Conservation (phyloP, 1,140 invertebrate species). For the Zaprionus kolodkinae region DNA sequence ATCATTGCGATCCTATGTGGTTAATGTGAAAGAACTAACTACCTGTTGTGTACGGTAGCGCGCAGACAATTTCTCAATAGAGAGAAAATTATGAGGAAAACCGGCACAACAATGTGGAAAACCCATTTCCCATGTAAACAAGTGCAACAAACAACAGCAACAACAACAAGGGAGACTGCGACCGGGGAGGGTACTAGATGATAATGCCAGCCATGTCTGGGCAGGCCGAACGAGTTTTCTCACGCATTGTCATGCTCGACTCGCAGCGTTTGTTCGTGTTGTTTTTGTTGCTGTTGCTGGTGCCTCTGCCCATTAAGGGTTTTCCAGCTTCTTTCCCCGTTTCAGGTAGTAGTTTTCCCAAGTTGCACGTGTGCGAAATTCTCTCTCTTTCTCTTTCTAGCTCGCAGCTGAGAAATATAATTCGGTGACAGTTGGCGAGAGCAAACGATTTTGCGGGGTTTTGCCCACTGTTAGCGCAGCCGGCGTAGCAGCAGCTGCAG, state of each 20-base stretch:
- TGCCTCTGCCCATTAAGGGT: slow-evolving; percentile 58
- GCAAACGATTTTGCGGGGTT: slow-evolving; percentile 47
- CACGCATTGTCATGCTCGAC: slow-evolving; percentile 56
- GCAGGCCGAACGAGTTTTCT: slow-evolving; percentile 67
- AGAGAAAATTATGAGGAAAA: slow-evolving; percentile 54
- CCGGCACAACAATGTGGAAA: slow-evolving; percentile 46
- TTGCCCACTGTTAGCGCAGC: slow-evolving; percentile 42
- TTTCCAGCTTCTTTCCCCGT: slow-evolving; percentile 48
- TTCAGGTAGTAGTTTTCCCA: slow-evolving; percentile 29
- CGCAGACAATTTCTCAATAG: slow-evolving; percentile 4
- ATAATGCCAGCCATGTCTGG: slow-evolving; percentile 46
- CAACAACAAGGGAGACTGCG: slow-evolving; percentile 23
- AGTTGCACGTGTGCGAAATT: slow-evolving; percentile 72
- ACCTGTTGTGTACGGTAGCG: slow-evolving; percentile 51
- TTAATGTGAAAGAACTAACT: slow-evolving; percentile 8
- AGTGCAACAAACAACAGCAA: slow-evolving; percentile 63
- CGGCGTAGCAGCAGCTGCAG: slow-evolving; percentile 14
- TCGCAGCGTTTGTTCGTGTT: slow-evolving; percentile 3
- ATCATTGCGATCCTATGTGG: neutral
- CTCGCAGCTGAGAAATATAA: slow-evolving; percentile 34
- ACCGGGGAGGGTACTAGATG: slow-evolving; percentile 26
- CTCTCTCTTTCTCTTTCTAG: neutral
- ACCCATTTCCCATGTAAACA: slow-evolving; percentile 77
- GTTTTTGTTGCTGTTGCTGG: slow-evolving; percentile 15
- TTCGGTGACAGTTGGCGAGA: slow-evolving; percentile 39